Evolutionary conservation across 2,888 invertebrate species (phyloP), one percentile per base, ranked within the genome.

Genomic region (Heliothis peltigera): DNA sequence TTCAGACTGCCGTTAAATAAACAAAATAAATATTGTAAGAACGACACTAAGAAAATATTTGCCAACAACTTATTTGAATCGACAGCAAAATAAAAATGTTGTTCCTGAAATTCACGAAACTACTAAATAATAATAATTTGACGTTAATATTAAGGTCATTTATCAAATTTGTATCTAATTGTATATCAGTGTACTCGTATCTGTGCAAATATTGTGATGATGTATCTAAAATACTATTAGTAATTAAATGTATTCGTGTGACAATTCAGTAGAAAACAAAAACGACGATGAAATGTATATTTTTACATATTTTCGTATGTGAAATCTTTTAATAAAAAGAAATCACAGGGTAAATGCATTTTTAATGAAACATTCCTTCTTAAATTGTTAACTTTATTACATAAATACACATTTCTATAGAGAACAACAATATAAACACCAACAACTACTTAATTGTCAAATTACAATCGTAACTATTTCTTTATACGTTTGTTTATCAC

Each of bases 401-500:
- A 80, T 83, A 86, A 85, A 85, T 83, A 86, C 67, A 84, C 62
- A 80, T 75, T 63, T 76, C 61, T 71, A 64, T 70, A 71, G 63
- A 75, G 68, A 78, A 71, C 68, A 77, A 79, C 77, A 79, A 73
- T 58, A 64, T 65, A 61, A 74, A 68, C 62, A 71, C 71, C 74
- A 79, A 79, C 70, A 80, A 70, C 70, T n/a, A n/a, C n/a, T n/a
- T 67, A 70, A 70, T 57, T 66, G 62, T 75, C 75, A 68, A 75
- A 66, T 80, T 79, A 70, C 64, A 76, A 75, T 70, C 73, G 64
- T 70, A 73, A 77, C 64, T 70, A 66, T 74, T 72, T 69, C 67
- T 71, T 80, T 79, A 77, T 76, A 70, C 79, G 74, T 72, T 78
- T 82, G 80, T 82, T 86, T 92, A 91, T 92, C 92, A 92, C 92